Evolutionary conservation across 2,113 vertebrate species (phyloP).

Genomic region (Scartelaos histophorus): DNA sequence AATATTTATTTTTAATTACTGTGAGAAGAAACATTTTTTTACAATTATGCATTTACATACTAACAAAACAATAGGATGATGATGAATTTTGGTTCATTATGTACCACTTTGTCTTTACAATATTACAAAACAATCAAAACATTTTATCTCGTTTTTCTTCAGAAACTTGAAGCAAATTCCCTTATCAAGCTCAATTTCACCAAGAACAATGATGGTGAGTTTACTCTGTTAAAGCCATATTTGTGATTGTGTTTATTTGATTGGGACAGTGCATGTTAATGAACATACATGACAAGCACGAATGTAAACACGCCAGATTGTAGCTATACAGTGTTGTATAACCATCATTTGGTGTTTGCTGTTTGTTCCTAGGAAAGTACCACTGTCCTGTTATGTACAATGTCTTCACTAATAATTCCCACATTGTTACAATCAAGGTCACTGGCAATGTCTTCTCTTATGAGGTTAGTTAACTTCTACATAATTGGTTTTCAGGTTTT

Average conservation of each 20-base stretch:
- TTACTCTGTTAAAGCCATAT: not conserved
- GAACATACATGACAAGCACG: no score
- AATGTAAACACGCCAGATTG: no score
- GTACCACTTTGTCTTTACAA: no score
- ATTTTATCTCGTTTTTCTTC: slow-evolving; percentile 9
- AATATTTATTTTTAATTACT: no score
- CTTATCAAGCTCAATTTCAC: slow-evolving; percentile 91
- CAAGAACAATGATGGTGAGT: slow-evolving; percentile 94
- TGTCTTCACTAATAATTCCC: slow-evolving; percentile 95
- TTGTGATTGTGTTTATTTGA: no score
- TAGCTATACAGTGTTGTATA: no score
- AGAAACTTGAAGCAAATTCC: slow-evolving; percentile 94
- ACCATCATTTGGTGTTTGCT: not conserved
- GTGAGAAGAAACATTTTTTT: no score
- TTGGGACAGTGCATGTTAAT: no score
- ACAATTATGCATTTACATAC: no score
- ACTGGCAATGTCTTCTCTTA: slow-evolving; percentile 93
- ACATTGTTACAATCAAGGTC: slow-evolving; percentile 90
- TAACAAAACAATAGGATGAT: no score
- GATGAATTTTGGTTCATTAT: no score
- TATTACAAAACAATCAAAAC: not conserved
- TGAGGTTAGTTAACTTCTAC: slow-evolving; percentile 79
- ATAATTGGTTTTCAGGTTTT: no score
- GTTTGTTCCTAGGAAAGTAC: slow-evolving; percentile 83
- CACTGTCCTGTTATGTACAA: slow-evolving; percentile 95